Conservation (phyloP, 2,113 vertebrate species). For the Syrmaticus mikado region DNA sequence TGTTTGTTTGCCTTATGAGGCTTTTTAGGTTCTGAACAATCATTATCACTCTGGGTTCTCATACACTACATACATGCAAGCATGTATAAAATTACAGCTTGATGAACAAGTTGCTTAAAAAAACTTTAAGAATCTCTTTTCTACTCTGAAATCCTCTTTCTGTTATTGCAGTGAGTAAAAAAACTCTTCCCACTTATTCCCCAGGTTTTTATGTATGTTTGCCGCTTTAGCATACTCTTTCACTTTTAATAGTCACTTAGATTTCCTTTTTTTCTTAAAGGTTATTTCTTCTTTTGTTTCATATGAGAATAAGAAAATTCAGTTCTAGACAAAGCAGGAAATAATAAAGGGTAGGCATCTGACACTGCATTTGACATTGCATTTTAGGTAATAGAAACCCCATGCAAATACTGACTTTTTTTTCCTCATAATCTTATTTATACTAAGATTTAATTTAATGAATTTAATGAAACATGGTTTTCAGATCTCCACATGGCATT, state of each 20-base stretch:
- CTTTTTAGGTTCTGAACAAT: not conserved
- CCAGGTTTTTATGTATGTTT: not conserved
- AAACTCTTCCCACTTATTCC: not conserved
- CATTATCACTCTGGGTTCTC: not conserved
- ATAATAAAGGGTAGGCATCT: not conserved
- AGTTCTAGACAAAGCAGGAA: not conserved
- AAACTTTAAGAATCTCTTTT: not conserved
- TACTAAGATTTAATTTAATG: not conserved
- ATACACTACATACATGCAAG: not conserved
- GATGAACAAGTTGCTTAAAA: not conserved
- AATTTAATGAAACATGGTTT: not conserved
- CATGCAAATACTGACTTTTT: not conserved
- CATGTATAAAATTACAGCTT: not conserved
- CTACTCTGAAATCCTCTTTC: not conserved
- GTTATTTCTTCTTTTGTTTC: not conserved
- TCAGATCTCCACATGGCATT: not conserved
- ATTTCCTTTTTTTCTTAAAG: not conserved
- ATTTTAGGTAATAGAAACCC: not conserved
- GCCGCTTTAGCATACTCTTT: not conserved
- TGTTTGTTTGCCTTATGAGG: not conserved
- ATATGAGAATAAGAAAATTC: not conserved
- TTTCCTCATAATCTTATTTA: not conserved
- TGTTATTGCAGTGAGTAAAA: not conserved
- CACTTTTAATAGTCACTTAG: not conserved
- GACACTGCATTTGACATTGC: not conserved